Evolutionary conservation across 1,140 invertebrate genomes (phyloP), one percentile per base, ranked within the genome.

Genomic region (Archivesica marissinica): DNA sequence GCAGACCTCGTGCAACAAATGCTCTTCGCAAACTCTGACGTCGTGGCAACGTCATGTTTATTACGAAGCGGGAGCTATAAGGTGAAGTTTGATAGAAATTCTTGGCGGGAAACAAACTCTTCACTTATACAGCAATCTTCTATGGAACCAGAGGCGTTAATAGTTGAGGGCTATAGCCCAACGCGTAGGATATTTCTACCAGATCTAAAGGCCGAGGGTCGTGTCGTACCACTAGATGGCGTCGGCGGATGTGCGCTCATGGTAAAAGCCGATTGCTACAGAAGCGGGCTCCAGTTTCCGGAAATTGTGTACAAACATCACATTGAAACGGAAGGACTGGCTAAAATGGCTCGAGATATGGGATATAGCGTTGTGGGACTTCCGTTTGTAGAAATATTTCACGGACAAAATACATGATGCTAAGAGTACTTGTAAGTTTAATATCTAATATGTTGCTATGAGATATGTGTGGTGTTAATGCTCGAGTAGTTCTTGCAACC

Each of bases 311-410:
- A 85, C 74, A 76, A 92, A 25, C 87, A 90, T 84, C 92, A 92
- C 56, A 91, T 93, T 41, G 92, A 93, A 83, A 93, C 91, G 20
- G 92, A 93, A 72, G 92, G 92, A 11, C 70, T 93, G 7, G 88
- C 92, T 6, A 92, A 92, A 82, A 88, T 92, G 80, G 92, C 92
- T 3, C 88, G 87, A 41, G 74, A 79, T 17, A 90, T 92, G 90
- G 88, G 88, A 6, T 89, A 77, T 74, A 61, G 81, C 38, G 87
- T 92, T 15, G 90, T 88, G 80, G 92, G 92, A 1, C 80, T 93
- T 80, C 91, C 92, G 30, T 90, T 88, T 81, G 86, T 93, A 7
- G 87, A 91, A 74, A 90, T 92, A 4, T 88, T 87, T 84, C 92
- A 93, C 33, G 4, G 23, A 6, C 17, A 64, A 30, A 54, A 54